A percentile compares a stretch with the other conserved stretches of the same genome.
Conservation (phyloP, 2,113 vertebrate genomes). For the Tinamus guttatus region DNA sequence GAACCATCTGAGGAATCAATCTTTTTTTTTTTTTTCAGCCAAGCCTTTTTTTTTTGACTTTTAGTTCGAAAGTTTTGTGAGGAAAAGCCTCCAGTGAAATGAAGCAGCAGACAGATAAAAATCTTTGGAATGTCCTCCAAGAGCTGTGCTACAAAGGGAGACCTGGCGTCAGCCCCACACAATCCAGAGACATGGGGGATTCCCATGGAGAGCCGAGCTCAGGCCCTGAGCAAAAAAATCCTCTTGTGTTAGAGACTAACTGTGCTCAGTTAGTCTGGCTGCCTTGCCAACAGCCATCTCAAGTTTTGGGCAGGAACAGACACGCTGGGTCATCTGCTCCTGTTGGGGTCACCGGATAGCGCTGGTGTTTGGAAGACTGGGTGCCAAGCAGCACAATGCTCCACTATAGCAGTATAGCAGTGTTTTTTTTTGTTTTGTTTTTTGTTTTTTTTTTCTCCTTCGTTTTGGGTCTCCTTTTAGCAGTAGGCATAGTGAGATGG, state of each 20-base stretch:
- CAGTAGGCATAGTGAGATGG: background rate
- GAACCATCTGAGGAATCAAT: background rate
- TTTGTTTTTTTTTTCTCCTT: background rate
- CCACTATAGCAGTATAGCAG: background rate
- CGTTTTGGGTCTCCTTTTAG: background rate
- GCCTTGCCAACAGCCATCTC: background rate
- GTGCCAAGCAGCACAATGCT: background rate
- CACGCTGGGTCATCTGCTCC: fast-evolving
- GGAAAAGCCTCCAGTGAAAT: background rate
- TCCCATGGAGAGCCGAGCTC: background rate
- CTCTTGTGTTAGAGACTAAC: too few relatives aligned
- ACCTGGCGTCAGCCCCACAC: fast-evolving
- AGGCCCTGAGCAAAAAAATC: background rate
- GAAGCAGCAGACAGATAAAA: background rate
- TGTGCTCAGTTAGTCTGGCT: background rate
- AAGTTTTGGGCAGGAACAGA: background rate
- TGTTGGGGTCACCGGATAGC: background rate
- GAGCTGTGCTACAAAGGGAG: background rate
- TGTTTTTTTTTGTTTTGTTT: too few relatives aligned
- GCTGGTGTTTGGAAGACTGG: background rate
- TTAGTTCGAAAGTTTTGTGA: background rate
- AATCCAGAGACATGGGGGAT: fast-evolving
- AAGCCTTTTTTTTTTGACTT: background rate
- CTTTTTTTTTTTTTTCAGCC: background rate
- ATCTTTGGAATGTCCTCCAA: background rate